These are phyloP conservation scores for Enteromius thamalakanensis DNA, from an alignment of 2,797 vertebrate genomes.

Conservation along the genomic window DNA sequence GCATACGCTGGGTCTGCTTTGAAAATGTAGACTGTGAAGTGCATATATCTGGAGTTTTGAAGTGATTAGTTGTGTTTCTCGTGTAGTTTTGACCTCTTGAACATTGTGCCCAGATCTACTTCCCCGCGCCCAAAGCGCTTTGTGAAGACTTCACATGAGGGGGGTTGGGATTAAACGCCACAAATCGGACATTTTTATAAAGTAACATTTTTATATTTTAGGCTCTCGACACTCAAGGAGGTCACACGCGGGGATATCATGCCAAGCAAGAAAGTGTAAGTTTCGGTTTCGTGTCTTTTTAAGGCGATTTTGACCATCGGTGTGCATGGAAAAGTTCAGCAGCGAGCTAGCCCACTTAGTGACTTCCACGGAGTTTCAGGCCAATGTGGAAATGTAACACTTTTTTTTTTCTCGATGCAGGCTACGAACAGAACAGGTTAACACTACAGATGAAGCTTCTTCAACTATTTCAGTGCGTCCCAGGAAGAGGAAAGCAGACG, in stretches of 20 bases:
- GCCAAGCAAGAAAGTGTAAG: constrained; percentile 83
- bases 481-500: constrained; percentile 96
- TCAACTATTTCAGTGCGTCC: constrained; percentile 71
- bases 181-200: constrained; percentile 23
- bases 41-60: rapidly evolving
- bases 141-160: constrained; percentile 72
- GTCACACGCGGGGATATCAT: constrained; percentile 71
- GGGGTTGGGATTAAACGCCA: constrained; percentile 74
- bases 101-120: constrained; percentile 62
- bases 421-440: constrained; percentile 72
- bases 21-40: not conserved
- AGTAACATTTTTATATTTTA: constrained; percentile 56
- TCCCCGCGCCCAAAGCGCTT: constrained; percentile 72
- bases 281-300: constrained; percentile 33
- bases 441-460: constrained; percentile 67
- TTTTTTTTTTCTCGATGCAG: constrained; percentile 65
- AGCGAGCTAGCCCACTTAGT: constrained; percentile 12
- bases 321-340: constrained; percentile 28
- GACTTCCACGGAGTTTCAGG: not conserved
- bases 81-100: constrained; percentile 52
- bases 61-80: not conserved
- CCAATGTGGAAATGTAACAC: constrained; percentile 12
- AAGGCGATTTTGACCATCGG: not conserved
- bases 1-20: rapidly evolving
- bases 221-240: constrained; percentile 65